A percentile compares a stretch with the other conserved stretches of the same genome.
These are phyloP conservation scores for Strigamia crassipes DNA, from an alignment of 2,888 invertebrate species.

Conservation along the genomic window DNA sequence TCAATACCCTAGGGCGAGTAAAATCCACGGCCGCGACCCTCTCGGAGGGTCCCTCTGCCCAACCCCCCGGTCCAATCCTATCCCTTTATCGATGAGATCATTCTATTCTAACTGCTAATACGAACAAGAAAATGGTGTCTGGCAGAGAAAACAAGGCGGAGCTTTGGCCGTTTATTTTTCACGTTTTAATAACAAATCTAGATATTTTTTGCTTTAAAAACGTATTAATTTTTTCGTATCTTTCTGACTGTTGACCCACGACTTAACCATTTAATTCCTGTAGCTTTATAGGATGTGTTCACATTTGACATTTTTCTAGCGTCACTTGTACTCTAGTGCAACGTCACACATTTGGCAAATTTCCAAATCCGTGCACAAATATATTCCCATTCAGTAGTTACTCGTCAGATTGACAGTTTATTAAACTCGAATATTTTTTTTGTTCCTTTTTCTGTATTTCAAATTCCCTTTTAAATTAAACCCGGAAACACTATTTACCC, in stretches of 20 bases:
- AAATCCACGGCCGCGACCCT: background rate
- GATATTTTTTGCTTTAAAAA: background rate
- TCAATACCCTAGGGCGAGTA: background rate
- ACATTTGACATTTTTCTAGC: background rate
- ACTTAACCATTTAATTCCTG: background rate
- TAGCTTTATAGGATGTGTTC: background rate
- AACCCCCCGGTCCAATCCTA: background rate
- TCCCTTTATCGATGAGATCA: background rate
- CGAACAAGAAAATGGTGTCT: background rate
- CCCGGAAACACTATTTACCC: background rate
- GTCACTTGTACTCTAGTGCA: background rate
- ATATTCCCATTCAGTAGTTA: background rate
- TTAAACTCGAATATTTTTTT: background rate
- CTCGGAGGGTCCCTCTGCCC: background rate
- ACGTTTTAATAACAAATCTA: background rate
- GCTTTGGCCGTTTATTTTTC: background rate
- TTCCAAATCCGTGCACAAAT: conserved; percentile 1
- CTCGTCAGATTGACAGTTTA: background rate
- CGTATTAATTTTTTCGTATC: background rate
- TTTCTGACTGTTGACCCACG: background rate
- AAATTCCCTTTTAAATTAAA: background rate
- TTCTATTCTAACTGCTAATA: background rate
- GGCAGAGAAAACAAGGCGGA: background rate
- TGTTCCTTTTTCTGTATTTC: background rate
- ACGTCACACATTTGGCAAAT: conserved; percentile 13